phyloP scores from a whole-genome alignment of 2,113 vertebrate genomes.

The Perca flavescens region DNA sequence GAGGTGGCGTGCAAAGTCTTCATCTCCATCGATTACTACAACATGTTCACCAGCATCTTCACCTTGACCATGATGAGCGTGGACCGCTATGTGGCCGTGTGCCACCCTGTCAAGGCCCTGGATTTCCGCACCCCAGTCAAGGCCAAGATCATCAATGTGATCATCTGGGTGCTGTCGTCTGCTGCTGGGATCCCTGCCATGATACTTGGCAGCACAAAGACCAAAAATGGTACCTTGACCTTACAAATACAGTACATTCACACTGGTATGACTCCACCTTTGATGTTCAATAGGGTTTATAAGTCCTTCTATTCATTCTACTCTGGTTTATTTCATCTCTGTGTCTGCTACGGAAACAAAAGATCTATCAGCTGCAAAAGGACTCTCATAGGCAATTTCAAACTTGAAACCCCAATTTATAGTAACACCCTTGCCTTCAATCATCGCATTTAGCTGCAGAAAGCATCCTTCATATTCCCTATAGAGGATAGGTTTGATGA shows the following conservation, averaged over 20 bases:
- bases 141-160: slow-evolving; percentile 95
- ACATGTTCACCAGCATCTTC: slow-evolving; percentile 95
- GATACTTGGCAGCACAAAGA: slow-evolving; percentile 94
- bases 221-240: slow-evolving; percentile 89
- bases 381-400: slow-evolving; percentile 11
- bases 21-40: slow-evolving; percentile 98
- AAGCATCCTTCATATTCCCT: slow-evolving; percentile 20
- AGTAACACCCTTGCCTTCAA: slow-evolving; percentile 5
- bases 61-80: slow-evolving; percentile 87
- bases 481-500: slow-evolving; percentile 15
- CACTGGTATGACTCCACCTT: not conserved
- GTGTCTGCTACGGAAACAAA: not conserved
- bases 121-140: slow-evolving; percentile 96
- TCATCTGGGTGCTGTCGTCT: slow-evolving; percentile 96
- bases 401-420: not conserved
- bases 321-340: not conserved
- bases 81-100: slow-evolving; percentile 85
- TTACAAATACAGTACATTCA: not conserved
- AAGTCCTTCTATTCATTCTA: not conserved
- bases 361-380: not conserved
- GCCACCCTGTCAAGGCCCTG: slow-evolving; percentile 88
- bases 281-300: accelerated
- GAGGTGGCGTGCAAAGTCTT: slow-evolving; percentile 96
- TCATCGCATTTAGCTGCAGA: slow-evolving; percentile 3
- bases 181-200: slow-evolving; percentile 96